A percentile compares a stretch with the other conserved stretches of the same genome.
phyloP scores from a whole-genome alignment of 2,113 vertebrate genomes.

The Ctenodactylus gundi region DNA sequence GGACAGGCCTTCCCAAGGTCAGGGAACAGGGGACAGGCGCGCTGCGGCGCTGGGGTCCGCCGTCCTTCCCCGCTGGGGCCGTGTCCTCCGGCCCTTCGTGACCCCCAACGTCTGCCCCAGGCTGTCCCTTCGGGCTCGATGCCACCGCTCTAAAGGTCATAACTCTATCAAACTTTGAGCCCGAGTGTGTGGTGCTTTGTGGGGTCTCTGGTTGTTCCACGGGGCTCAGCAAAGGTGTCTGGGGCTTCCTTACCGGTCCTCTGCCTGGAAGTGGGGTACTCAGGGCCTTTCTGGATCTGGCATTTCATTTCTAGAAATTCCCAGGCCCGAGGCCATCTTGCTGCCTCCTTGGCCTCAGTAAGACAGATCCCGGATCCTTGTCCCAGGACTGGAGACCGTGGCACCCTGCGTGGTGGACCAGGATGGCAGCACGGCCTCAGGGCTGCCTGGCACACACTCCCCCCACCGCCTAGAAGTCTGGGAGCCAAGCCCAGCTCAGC shows the following conservation, averaged over 20 bases:
- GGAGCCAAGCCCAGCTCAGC: too few relatives aligned
- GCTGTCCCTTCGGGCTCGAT: not conserved
- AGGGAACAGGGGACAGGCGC: not conserved
- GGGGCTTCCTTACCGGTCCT: not conserved
- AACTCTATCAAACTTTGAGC: too few relatives aligned
- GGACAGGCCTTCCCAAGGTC: conserved; percentile 44
- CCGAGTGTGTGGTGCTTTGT: too few relatives aligned
- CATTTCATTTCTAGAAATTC: not conserved
- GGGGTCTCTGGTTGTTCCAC: too few relatives aligned
- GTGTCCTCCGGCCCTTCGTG: not conserved
- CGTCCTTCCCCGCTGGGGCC: not conserved
- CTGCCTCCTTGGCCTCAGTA: too few relatives aligned
- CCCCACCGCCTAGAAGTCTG: too few relatives aligned
- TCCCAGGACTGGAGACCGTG: too few relatives aligned
- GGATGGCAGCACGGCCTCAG: too few relatives aligned
- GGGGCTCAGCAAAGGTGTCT: too few relatives aligned
- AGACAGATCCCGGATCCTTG: not conserved
- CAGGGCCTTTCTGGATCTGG: not conserved
- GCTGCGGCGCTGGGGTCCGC: not conserved
- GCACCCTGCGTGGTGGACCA: not conserved
- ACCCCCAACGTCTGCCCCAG: not conserved
- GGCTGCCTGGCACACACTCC: not conserved
- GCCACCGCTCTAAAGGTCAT: not conserved
- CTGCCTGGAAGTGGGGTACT: not conserved
- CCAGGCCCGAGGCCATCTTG: not conserved